These are phyloP conservation scores for Eupithecia tripunctaria DNA, from an alignment of 2,888 invertebrate species.

Conservation along the genomic window DNA sequence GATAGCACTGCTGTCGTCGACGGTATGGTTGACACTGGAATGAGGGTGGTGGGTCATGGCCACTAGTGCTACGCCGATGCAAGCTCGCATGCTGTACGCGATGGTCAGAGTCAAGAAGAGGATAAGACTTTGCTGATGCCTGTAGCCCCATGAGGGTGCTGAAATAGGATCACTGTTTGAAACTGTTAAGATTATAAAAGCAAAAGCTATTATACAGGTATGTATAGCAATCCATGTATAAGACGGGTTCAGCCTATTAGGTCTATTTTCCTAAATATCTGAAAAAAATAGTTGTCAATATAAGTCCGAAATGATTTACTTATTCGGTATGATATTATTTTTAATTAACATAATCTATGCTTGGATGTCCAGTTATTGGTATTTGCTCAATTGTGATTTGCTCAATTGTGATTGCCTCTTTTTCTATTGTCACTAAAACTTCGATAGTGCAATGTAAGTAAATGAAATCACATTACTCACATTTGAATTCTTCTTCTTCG, in stretches of 20 bases:
- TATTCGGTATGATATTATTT: neutral
- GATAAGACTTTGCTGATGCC: constrained; percentile 85
- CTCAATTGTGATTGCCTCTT: too few relatives aligned
- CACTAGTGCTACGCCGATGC: constrained; percentile 87
- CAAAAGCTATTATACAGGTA: neutral
- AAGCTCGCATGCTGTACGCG: constrained; percentile 86
- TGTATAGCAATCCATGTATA: neutral
- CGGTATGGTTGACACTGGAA: neutral
- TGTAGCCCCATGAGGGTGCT: constrained; percentile 65
- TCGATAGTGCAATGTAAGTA: neutral
- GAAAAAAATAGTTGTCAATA: neutral
- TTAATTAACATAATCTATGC: neutral
- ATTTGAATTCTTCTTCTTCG: neutral
- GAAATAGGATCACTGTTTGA: neutral
- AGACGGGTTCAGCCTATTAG: too few relatives aligned
- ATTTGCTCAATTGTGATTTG: too few relatives aligned
- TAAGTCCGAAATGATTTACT: neutral
- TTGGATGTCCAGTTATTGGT: neutral
- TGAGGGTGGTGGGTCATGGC: constrained; percentile 80
- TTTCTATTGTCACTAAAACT: neutral
- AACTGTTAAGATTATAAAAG: neutral
- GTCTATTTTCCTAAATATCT: too few relatives aligned
- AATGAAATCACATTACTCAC: neutral
- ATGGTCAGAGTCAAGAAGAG: constrained; percentile 84
- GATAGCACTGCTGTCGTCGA: neutral